Conservation (phyloP, 2,797 vertebrate species). For the Furcifer pardalis region DNA sequence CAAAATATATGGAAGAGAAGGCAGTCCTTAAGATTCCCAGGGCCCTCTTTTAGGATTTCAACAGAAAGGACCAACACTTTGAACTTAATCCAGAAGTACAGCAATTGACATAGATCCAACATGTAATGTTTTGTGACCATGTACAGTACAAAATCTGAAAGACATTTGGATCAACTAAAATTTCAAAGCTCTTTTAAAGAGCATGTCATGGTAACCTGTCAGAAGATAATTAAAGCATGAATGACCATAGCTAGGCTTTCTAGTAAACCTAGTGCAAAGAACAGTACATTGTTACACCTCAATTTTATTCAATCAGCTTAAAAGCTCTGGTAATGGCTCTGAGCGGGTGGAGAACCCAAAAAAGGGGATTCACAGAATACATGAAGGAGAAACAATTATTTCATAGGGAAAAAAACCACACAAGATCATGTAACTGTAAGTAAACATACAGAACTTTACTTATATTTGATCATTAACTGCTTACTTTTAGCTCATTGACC, state of each 20-base stretch:
- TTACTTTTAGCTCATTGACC: not conserved
- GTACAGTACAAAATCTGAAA: not conserved
- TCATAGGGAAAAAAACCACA: not conserved
- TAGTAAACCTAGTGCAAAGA: not conserved
- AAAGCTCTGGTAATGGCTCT: no score
- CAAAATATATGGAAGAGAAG: not conserved
- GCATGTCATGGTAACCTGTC: not conserved
- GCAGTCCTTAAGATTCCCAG: not conserved
- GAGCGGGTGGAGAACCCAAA: no score
- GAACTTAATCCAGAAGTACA: not conserved
- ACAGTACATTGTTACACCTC: not conserved
- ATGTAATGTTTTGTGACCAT: not conserved
- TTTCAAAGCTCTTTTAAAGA: not conserved
- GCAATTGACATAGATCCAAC: not conserved
- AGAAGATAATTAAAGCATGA: not conserved
- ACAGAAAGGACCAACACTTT: not conserved
- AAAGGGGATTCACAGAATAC: no score
- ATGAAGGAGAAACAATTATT: not conserved
- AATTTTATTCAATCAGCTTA: no score
- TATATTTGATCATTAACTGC: not conserved
- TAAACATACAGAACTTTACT: not conserved
- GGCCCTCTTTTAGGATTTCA: not conserved
- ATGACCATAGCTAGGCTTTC: not conserved
- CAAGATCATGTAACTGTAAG: not conserved
- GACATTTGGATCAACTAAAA: not conserved